These are phyloP conservation scores for Sebastes kiyomatsui DNA, from an alignment of 2,797 vertebrate species.

Conservation along the genomic window DNA sequence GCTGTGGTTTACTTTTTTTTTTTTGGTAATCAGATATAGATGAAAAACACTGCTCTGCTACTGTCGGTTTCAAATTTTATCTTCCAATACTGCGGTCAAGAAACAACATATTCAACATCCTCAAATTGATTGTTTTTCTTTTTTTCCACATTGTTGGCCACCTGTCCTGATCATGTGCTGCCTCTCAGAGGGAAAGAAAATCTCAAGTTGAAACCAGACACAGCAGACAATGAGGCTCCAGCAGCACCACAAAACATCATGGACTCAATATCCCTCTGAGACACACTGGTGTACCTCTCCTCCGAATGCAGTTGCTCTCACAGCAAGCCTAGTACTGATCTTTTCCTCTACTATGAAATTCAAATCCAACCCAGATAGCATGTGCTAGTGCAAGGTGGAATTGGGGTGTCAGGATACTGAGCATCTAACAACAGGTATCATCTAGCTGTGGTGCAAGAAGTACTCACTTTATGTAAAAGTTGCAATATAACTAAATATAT, in stretches of 20 bases:
- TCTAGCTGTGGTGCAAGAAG: background rate
- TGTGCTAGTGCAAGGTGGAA: background rate
- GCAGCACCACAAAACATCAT: background rate
- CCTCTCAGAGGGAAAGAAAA: background rate
- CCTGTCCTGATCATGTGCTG: background rate
- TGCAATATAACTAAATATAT: too few species aligned
- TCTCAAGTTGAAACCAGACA: background rate
- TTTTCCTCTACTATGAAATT: background rate
- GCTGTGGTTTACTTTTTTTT: conserved; percentile 2
- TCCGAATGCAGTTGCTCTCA: background rate
- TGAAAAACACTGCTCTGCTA: background rate
- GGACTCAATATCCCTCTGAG: background rate
- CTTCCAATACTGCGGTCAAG: background rate
- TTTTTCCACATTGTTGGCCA: background rate
- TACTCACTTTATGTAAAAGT: too few species aligned
- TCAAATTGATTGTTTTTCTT: background rate
- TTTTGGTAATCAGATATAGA: conserved; percentile 26
- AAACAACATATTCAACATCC: background rate
- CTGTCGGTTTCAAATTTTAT: background rate
- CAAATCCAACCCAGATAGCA: background rate
- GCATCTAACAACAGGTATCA: background rate
- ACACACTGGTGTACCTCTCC: background rate
- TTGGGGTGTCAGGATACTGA: background rate
- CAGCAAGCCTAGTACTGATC: background rate
- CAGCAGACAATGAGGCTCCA: background rate